Conservation (phyloP, 1,140 invertebrate species). For the Drosophila trapezifrons region DNA sequence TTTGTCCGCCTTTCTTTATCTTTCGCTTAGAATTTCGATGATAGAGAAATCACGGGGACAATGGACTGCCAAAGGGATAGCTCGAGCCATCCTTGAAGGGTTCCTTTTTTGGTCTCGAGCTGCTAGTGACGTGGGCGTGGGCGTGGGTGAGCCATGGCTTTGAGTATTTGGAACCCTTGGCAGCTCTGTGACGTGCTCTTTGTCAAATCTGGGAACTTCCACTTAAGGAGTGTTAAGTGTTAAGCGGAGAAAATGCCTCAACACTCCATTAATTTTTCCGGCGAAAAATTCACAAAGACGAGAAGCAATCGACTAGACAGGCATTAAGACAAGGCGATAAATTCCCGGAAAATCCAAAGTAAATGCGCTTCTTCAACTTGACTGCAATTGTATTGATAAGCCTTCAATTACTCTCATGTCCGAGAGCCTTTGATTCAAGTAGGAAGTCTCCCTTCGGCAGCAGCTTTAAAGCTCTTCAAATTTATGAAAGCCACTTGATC, state of each 20-base stretch:
- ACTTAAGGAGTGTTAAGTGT: slow-evolving; percentile 12
- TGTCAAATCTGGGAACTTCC: slow-evolving; percentile 20
- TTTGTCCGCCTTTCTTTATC: slow-evolving; percentile 33
- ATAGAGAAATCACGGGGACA: slow-evolving; percentile 55
- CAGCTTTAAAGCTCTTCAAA: slow-evolving; percentile 22
- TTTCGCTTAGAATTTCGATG: slow-evolving; percentile 32
- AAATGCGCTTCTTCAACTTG: slow-evolving; percentile 14
- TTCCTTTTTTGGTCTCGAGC: not conserved
- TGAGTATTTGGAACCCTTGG: slow-evolving; percentile 37
- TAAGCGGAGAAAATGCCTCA: slow-evolving; percentile 13
- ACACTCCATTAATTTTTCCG: slow-evolving; percentile 34
- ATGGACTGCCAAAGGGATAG: slow-evolving; percentile 36
- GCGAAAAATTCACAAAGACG: not conserved
- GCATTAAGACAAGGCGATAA: slow-evolving; percentile 29
- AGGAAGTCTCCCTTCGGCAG: not conserved
- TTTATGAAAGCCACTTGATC: slow-evolving; percentile 34
- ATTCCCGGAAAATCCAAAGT: slow-evolving; percentile 22
- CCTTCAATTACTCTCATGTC: slow-evolving; percentile 21
- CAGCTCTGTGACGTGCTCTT: slow-evolving; percentile 2
- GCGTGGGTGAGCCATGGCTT: not conserved
- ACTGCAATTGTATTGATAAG: slow-evolving; percentile 45
- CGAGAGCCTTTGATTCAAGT: not conserved
- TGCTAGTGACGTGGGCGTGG: slow-evolving; percentile 19
- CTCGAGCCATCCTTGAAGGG: slow-evolving; percentile 25
- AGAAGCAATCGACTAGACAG: slow-evolving; percentile 26